A percentile compares a stretch with the other conserved stretches of the same genome.
Evolutionary conservation across 2,888 invertebrate species (phyloP).

Genomic region (Eurytoma adleriae): DNA sequence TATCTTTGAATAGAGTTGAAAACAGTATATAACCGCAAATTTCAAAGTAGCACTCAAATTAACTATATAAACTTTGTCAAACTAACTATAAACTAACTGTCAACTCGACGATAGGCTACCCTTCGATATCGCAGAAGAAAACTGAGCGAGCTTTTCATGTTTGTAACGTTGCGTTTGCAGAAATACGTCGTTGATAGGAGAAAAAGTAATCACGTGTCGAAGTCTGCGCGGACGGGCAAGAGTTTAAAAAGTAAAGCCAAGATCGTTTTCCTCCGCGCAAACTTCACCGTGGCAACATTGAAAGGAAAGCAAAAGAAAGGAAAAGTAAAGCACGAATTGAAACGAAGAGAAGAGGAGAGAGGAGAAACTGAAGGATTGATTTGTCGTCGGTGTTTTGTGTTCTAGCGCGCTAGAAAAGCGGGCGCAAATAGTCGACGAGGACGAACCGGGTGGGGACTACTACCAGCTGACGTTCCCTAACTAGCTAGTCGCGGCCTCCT

Average conservation of each 20-base stretch:
- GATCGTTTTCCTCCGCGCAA: no score
- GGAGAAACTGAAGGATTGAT: constrained; percentile 21
- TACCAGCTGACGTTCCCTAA: constrained; percentile 58
- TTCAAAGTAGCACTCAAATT: background rate
- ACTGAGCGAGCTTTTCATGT: constrained; percentile 30
- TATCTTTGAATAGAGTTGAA: no score
- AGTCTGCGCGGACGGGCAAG: no score
- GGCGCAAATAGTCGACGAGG: constrained; percentile 46
- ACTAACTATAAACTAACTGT: no score
- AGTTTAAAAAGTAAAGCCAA: no score
- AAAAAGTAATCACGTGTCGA: background rate
- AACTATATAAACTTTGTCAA: background rate
- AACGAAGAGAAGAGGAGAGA: background rate
- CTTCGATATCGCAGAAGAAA: constrained; percentile 5
- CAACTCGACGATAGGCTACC: constrained; percentile 39
- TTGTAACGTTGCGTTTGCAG: constrained; percentile 44
- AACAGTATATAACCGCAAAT: background rate
- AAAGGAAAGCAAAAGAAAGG: no score
- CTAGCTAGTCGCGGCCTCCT: constrained; percentile 23
- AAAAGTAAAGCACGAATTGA: background rate
- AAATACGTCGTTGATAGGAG: constrained; percentile 18
- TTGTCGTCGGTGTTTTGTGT: constrained; percentile 47
- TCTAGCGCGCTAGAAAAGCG: constrained; percentile 55
- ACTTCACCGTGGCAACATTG: no score
- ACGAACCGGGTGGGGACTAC: constrained; percentile 55